Base-by-base conservation (phyloP, 2,888 invertebrate genomes). In the Drosophila sordidula region DNA sequence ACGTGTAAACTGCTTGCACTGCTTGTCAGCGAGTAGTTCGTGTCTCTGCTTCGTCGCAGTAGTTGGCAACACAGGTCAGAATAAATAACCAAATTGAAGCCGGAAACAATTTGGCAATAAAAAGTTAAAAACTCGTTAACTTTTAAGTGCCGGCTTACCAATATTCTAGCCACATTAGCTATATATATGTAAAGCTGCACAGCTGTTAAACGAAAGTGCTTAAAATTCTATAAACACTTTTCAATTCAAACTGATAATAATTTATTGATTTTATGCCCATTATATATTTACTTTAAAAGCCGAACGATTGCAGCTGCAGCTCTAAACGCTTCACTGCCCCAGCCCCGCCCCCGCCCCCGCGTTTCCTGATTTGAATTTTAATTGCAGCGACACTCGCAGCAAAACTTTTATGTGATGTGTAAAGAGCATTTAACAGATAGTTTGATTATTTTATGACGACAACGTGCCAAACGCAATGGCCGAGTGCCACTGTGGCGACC, bases 391-490 rank as follows among this genome's bases (percentile, higher is more conserved):
- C n/a, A 44, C 22, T 12, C 34, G 12, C 34, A 34, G 32, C 8
- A 14, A 16, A 42, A 54, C 14, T 49, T 77, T 68, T 39, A 80
- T 84, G 66, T 59, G 81, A 78, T 66, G 75, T 80, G 75, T 78
- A 54, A 58, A 56, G 78, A 81, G 68, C 85, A 67, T 73, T 85
- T 64, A 75, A 77, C 71, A 70, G 79, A 84, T 85, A 70, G 71
- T 77, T 80, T 76, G 71, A 82, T 73, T 71, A 78, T 88, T 84
- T 88, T 81, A 84, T 70, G 86, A 75, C 58, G 71, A 71, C 69
- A 83, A 82, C 88, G 88, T 88, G 88, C 59, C 77, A 64, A 59
- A 74, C 62, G 46, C 52, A 62, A 51, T 57, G 57, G 49, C 41
- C 46, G 47, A 49, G 38, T 49, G 47, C 38, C 51, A 32, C 14